Conservation (phyloP, 2,888 invertebrate species). For the Cosmia trapezina region DNA sequence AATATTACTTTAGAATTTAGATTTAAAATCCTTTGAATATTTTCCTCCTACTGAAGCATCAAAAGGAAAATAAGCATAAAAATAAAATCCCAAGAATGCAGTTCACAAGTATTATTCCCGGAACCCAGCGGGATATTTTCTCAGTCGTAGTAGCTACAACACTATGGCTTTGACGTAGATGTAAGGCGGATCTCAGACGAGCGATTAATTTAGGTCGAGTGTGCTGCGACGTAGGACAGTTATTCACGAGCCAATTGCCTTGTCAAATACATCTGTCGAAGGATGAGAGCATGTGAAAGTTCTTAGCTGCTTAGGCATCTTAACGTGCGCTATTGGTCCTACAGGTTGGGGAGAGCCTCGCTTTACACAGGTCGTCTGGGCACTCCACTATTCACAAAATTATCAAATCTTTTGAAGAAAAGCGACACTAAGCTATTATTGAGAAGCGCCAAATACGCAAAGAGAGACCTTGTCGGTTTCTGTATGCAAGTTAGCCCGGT, state of each 20-base stretch:
- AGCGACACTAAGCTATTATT: too few species aligned
- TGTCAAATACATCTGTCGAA: conserved; percentile 20
- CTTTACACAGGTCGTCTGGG: too few species aligned
- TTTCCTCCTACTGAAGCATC: neutral
- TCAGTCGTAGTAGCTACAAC: conserved; percentile 1
- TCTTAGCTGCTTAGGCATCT: too few species aligned
- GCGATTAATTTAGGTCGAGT: conserved; percentile 62
- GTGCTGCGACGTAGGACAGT: conserved; percentile 14
- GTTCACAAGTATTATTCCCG: neutral
- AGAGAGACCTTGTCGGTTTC: too few species aligned
- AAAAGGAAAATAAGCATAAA: neutral
- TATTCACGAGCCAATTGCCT: conserved; percentile 23
- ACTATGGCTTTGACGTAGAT: conserved; percentile 31
- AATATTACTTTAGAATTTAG: neutral
- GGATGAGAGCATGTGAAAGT: too few species aligned
- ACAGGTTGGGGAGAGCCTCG: too few species aligned
- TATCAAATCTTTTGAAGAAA: too few species aligned
- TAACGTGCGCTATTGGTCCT: too few species aligned
- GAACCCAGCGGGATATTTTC: conserved; percentile 6
- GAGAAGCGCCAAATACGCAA: too few species aligned
- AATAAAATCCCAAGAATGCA: neutral
- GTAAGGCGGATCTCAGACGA: conserved; percentile 31
- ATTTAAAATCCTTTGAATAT: neutral
- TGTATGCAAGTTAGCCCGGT: too few species aligned
- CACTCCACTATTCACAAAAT: too few species aligned